These are phyloP conservation scores for Tetheella fluctuosa DNA, from an alignment of 2,888 invertebrate genomes.

Conservation along the genomic window DNA sequence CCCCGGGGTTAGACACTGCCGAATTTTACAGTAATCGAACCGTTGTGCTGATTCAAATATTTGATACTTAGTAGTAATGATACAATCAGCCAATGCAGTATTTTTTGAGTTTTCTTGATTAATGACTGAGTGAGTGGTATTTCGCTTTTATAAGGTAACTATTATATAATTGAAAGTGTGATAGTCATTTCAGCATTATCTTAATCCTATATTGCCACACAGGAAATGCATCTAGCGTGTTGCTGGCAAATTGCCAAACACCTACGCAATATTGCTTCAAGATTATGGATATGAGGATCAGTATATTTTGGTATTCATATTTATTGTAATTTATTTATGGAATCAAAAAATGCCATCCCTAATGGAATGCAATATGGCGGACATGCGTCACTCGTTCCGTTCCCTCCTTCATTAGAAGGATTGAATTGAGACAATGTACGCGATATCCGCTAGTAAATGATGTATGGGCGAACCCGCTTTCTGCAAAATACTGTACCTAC, in stretches of 20 bases:
- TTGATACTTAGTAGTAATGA: no score
- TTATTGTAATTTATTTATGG: conserved; percentile 19
- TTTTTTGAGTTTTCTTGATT: no score
- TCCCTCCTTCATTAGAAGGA: conserved; percentile 68
- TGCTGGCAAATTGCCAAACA: background rate
- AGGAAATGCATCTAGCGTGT: background rate
- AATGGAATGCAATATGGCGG: conserved; percentile 46
- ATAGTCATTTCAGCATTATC: no score
- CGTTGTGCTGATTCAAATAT: no score
- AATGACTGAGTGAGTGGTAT: no score
- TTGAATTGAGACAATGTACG: conserved; percentile 66
- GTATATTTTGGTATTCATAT: background rate
- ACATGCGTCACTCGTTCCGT: conserved; percentile 45
- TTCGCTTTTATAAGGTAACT: no score
- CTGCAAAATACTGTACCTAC: conserved; percentile 17
- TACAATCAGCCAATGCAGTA: no score
- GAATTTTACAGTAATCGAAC: no score
- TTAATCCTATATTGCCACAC: no score
- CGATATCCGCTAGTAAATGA: conserved; percentile 44
- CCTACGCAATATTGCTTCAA: background rate
- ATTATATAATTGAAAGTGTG: no score
- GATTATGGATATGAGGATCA: background rate
- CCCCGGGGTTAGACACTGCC: no score
- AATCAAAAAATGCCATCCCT: conserved; percentile 49
- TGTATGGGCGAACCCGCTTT: conserved; percentile 16